Evolutionary conservation across 1,140 invertebrate genomes (phyloP).

Genomic region (Euwallacea similis): DNA sequence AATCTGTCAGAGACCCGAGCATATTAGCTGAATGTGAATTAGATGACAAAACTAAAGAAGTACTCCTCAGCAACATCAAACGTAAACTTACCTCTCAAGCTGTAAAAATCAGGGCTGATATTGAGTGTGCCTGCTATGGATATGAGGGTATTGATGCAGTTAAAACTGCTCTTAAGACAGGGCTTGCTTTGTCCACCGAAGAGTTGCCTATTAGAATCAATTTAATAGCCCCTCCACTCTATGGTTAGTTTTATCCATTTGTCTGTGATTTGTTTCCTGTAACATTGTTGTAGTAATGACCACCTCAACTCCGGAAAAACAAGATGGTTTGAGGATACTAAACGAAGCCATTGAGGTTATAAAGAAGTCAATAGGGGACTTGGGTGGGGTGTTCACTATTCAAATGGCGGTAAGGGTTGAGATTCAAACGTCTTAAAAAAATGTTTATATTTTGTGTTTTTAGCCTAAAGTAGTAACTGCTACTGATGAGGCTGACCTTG

Average conservation of each 20-base stretch:
- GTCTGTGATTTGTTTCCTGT: neutral
- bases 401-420: slow-evolving; percentile 85
- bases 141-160: slow-evolving; percentile 99
- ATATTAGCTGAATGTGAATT: slow-evolving; percentile 96
- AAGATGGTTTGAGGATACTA: slow-evolving; percentile 87
- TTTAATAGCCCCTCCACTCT: slow-evolving; percentile 96
- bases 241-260: slow-evolving; percentile 64
- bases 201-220: slow-evolving; percentile 98
- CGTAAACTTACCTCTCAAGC: slow-evolving; percentile 96
- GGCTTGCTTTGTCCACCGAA: slow-evolving; percentile 88
- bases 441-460: slow-evolving; percentile 33
- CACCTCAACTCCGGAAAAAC: slow-evolving; percentile 94
- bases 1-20: slow-evolving; percentile 77
- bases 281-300: slow-evolving; percentile 81
- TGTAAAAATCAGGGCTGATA: slow-evolving; percentile 96
- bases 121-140: slow-evolving; percentile 97
- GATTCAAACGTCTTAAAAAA: neutral
- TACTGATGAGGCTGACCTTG: slow-evolving; percentile 93
- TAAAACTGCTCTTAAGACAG: slow-evolving; percentile 88
- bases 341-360: slow-evolving; percentile 89
- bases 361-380: slow-evolving; percentile 76
- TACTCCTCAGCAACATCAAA: slow-evolving; percentile 93
- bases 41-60: slow-evolving; percentile 89
- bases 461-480: slow-evolving; percentile 98
- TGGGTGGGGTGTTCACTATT: slow-evolving; percentile 91